Conservation (phyloP, 2,113 vertebrate genomes). For the Ailurus styani region DNA sequence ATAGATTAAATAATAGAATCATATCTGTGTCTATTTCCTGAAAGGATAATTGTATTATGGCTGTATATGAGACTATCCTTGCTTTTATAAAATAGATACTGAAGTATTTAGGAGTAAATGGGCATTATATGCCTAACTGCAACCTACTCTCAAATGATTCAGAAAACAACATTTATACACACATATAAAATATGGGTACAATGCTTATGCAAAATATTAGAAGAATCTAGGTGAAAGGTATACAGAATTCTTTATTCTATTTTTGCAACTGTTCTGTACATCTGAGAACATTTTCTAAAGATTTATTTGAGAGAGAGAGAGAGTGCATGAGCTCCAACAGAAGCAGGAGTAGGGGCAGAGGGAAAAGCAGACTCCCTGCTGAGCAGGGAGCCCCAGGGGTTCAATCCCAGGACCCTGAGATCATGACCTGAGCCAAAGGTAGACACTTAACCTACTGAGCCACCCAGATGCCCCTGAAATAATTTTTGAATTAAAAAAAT, state of each 20-base stretch:
- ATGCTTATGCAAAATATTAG: neutral
- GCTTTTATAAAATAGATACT: neutral
- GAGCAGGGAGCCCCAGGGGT: neutral
- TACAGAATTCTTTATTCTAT: neutral
- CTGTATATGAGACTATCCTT: neutral
- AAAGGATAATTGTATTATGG: neutral
- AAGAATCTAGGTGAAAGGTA: neutral
- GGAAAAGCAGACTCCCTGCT: neutral
- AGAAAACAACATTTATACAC: neutral
- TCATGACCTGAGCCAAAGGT: neutral
- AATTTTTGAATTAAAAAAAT: neutral
- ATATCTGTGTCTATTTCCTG: neutral
- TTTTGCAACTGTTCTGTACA: neutral
- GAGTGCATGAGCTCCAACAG: neutral
- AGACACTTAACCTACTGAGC: neutral
- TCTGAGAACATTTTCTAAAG: neutral
- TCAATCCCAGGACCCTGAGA: neutral
- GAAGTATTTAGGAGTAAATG: neutral
- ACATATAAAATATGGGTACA: neutral
- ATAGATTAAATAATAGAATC: neutral
- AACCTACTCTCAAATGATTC: neutral
- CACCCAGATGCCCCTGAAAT: neutral
- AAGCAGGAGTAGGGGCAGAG: neutral
- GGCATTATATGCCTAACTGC: neutral
- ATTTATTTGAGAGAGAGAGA: neutral